Percentiles rank a stretch among this genome's conserved stretches.
Evolutionary conservation across 2,797 vertebrate species (phyloP).

Genomic region (Mustela erminea): DNA sequence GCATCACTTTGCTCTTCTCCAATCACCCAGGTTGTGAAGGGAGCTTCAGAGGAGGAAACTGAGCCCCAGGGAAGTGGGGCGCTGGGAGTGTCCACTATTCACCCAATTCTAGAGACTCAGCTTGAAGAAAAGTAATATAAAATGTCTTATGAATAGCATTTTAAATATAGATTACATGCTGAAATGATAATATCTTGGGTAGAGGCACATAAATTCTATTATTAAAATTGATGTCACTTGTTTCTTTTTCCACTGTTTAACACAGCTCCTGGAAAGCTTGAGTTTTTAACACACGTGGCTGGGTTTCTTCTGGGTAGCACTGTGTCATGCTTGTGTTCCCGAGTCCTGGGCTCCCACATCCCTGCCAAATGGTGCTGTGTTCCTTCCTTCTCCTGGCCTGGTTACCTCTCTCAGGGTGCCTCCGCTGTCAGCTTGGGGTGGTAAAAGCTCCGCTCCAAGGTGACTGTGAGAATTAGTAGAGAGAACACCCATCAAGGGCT

Average conservation of each 20-base stretch:
- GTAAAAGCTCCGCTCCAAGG: fast-evolving
- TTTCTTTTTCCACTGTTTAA: not conserved
- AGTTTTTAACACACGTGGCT: fast-evolving
- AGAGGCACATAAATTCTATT: not conserved
- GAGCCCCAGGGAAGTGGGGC: not conserved
- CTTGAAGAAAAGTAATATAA: not conserved
- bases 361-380: fast-evolving
- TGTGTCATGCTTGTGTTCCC: fast-evolving
- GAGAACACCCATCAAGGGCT: fast-evolving
- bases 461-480: not conserved
- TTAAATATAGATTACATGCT: not conserved
- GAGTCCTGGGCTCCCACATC: fast-evolving
- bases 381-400: not conserved
- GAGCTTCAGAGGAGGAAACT: not conserved
- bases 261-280: not conserved
- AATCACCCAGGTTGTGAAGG: too few species aligned
- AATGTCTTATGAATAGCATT: not conserved
- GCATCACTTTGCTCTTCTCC: not conserved
- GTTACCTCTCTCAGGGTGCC: fast-evolving
- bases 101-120: not conserved
- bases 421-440: not conserved
- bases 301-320: fast-evolving
- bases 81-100: not conserved
- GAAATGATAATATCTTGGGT: not conserved
- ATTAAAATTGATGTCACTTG: not conserved